Evolutionary conservation across 2,797 vertebrate genomes (phyloP), one percentile per base, ranked within the genome.

Genomic region (Ceryle rudis): DNA sequence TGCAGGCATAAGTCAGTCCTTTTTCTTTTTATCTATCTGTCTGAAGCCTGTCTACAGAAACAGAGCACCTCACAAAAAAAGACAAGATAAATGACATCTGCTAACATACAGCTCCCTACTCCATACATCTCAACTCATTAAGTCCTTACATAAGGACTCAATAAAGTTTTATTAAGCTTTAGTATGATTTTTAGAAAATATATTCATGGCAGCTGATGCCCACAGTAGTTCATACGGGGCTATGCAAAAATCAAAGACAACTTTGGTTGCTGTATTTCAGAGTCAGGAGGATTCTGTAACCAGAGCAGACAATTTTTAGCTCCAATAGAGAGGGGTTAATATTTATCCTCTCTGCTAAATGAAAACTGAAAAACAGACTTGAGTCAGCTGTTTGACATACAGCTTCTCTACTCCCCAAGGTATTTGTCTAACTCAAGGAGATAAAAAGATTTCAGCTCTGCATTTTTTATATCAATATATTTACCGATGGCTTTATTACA

Each of bases 31-130:
- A 64, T 42, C 44, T 61, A 4, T 62, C 41, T 49, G 10, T 37
- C 31, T 70, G 47, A 89, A 91, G 62, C 29, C 54, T 44, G 21
- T 42, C 83, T 89, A 79, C 37, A 84, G 58, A 82, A 87, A 81
- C 18, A 4, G 39, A 79, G 37, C 26, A 81, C 21, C 21, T 79
- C 70, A 79, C 29, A 70, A 60, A 83, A 46, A 74, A 77, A 25
- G 35, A 67, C 42, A 81, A 89, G 74, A 91, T 62, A 93, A 95
- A 70, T 85, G 79, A 81, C 81, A 90, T 39, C 62, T 94, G 67
- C 71, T 79, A 94, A 75, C 89, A 86, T 11, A 61, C 8, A 86
- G 73, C 73, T 80, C 61, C n/a, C 52, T 83, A 64, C 39, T 71
- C 57, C 52, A 64, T 37, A 37, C 22, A 57, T 28, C 14, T 74